A percentile compares a stretch with the other conserved stretches of the same genome.
phyloP scores from a whole-genome alignment of 2,797 vertebrate species.

The Chanos chanos region DNA sequence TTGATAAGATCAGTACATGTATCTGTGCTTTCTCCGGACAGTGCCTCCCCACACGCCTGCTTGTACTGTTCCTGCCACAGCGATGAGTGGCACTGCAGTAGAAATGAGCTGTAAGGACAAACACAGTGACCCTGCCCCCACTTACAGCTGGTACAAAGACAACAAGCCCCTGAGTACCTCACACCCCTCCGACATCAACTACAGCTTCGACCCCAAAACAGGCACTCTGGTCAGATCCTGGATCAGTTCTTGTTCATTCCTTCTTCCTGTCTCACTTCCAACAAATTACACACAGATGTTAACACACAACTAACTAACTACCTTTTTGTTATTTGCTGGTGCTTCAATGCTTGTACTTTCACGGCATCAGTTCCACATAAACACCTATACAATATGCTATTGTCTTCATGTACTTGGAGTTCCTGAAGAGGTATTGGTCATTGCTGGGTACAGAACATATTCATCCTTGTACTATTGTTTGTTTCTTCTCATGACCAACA shows the following conservation, averaged over 20 bases:
- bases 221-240: constrained; percentile 82
- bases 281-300: neutral
- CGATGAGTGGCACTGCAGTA: constrained; percentile 77
- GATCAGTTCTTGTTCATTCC: neutral
- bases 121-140: constrained; percentile 81
- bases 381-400: too few species aligned
- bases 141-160: constrained; percentile 92
- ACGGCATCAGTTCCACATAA: too few species aligned
- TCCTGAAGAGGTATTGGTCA: too few species aligned
- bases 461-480: too few species aligned
- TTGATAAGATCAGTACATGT: neutral
- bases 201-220: constrained; percentile 77
- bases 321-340: too few species aligned
- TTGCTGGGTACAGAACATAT: too few species aligned
- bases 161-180: constrained; percentile 66
- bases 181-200: constrained; percentile 67
- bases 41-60: constrained; percentile 81
- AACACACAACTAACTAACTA: too few species aligned
- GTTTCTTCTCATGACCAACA: too few species aligned
- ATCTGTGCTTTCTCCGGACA: constrained; percentile 43
- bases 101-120: constrained; percentile 87
- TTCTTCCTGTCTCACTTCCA: neutral
- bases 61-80: constrained; percentile 84
- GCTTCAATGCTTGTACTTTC: too few species aligned
- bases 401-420: too few species aligned